A percentile compares a stretch with the other conserved stretches of the same genome.
phyloP scores from a whole-genome alignment of 2,888 invertebrate species.

The Phortica magna region DNA sequence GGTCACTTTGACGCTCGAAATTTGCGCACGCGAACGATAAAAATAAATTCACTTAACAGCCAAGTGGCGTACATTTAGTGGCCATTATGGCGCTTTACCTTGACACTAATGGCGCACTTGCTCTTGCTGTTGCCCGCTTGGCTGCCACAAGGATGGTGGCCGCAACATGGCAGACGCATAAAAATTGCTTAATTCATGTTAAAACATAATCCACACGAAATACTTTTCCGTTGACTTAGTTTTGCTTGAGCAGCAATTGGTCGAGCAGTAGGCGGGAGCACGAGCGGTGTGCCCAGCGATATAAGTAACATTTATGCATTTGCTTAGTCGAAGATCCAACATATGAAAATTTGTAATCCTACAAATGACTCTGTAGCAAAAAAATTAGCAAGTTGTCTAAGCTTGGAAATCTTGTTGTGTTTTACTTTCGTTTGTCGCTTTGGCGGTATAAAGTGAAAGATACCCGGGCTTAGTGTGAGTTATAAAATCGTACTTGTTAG shows the following conservation, averaged over 20 bases:
- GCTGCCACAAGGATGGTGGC: background rate
- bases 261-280: no score
- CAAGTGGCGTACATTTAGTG: constrained; percentile 44
- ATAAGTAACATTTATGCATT: constrained; percentile 8
- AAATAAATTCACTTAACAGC: constrained; percentile 63
- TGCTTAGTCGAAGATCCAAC: background rate
- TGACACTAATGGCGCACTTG: constrained; percentile 34
- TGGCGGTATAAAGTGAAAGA: no score
- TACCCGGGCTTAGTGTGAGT: no score
- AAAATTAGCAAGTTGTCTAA: background rate
- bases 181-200: constrained; percentile 62
- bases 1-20: background rate
- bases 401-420: background rate
- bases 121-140: background rate
- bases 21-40: constrained; percentile 46
- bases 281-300: background rate
- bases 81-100: constrained; percentile 61
- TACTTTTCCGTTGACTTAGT: background rate
- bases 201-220: constrained; percentile 43
- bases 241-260: background rate
- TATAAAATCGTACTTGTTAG: no score
- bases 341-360: constrained; percentile 26
- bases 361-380: background rate
- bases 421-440: background rate
- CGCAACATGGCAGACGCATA: constrained; percentile 44